Conservation (phyloP, 64 coral and sea anemone species). For the Montipora cactus region DNA sequence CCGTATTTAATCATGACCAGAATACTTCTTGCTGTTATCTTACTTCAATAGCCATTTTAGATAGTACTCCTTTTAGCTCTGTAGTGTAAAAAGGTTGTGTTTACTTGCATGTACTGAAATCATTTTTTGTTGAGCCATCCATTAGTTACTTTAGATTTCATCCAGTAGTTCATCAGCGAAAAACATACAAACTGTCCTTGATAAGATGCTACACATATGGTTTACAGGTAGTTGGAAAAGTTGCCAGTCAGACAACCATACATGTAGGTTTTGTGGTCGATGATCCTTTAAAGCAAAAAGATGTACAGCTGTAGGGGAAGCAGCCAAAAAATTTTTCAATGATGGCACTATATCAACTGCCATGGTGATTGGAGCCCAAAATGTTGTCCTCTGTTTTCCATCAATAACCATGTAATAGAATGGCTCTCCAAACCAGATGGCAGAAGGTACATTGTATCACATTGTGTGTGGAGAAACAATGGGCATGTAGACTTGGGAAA, state of each 20-base stretch:
- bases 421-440: not conserved
- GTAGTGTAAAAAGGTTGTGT: no score
- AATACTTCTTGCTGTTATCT: conserved; percentile 3
- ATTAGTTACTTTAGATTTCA: no score
- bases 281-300: not conserved
- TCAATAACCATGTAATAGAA: not conserved
- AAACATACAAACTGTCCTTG: no score
- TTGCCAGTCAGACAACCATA: not conserved
- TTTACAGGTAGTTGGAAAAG: not conserved
- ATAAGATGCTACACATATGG: no score
- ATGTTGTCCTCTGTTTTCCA: conserved; percentile 33
- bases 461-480: no score
- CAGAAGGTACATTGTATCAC: no score
- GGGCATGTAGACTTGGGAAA: no score
- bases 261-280: not conserved
- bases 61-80: no score
- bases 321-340: conserved; percentile 35
- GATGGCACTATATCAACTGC: conserved; percentile 27
- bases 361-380: not conserved
- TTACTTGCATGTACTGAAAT: no score
- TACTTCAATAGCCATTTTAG: no score
- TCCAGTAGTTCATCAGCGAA: no score
- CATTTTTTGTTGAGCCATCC: no score
- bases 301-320: not conserved
- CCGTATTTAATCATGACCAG: not conserved